Evolutionary conservation across 53 echinoderm and acorn worm species (phyloP).

Genomic region (Apostichopus leukothele): DNA sequence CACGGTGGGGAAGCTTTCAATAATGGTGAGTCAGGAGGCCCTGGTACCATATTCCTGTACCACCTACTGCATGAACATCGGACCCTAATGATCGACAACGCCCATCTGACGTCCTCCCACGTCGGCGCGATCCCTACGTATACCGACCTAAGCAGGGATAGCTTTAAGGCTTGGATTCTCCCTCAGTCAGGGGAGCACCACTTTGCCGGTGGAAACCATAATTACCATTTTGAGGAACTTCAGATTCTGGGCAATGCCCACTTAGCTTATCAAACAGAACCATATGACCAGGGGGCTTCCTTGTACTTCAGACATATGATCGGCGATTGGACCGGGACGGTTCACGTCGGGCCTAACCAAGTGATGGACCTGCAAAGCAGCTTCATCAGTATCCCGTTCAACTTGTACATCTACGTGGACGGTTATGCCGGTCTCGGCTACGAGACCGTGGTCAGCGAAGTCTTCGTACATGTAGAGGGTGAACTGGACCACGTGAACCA

Average conservation of each 20-base stretch:
- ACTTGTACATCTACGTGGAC: slow-evolving; percentile 69
- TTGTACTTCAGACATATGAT: slow-evolving; percentile 81
- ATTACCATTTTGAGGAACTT: slow-evolving; percentile 93
- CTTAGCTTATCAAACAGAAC: slow-evolving; percentile 70
- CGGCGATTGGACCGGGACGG: slow-evolving; percentile 75
- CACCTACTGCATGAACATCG: slow-evolving; percentile 77
- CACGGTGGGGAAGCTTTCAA: slow-evolving; percentile 66
- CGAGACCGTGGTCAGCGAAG: slow-evolving; percentile 67
- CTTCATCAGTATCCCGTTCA: slow-evolving; percentile 80
- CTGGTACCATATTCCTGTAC: slow-evolving; percentile 86
- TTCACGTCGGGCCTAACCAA: slow-evolving; percentile 90
- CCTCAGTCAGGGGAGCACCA: slow-evolving; percentile 85
- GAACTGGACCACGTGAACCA: slow-evolving; percentile 80
- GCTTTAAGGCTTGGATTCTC: slow-evolving; percentile 91
- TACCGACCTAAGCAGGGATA: slow-evolving; percentile 68
- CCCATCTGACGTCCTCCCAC: slow-evolving; percentile 53
- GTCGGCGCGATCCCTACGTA: slow-evolving; percentile 56
- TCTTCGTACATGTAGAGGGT: slow-evolving; percentile 78
- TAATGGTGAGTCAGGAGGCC: slow-evolving; percentile 61
- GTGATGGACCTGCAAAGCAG: slow-evolving; percentile 76
- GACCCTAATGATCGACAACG: slow-evolving; percentile 84
- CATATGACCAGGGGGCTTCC: slow-evolving; percentile 72
- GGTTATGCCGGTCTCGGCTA: slow-evolving; percentile 78
- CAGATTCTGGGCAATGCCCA: slow-evolving; percentile 89
- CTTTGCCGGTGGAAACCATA: slow-evolving; percentile 72